Evolutionary conservation across 1,140 invertebrate genomes (phyloP).

Genomic region (Reticulitermes speratus): DNA sequence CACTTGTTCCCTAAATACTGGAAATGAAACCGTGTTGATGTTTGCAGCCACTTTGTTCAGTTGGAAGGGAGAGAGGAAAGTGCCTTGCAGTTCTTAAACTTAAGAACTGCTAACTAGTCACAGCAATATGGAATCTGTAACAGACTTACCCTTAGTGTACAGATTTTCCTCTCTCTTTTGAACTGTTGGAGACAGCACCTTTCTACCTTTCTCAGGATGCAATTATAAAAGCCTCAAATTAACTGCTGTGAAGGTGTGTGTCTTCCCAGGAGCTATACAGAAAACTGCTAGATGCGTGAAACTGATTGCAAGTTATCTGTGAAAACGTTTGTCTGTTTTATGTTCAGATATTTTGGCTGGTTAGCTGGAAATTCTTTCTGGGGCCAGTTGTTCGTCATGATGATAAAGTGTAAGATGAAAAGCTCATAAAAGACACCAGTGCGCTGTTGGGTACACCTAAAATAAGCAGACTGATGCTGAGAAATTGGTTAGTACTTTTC

Average conservation of each 20-base stretch:
- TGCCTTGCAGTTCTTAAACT: not conserved
- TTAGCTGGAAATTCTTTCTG: too few species aligned
- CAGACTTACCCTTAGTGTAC: not conserved
- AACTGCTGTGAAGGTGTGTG: not conserved
- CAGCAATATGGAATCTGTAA: not conserved
- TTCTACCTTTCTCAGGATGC: not conserved
- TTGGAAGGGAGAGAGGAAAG: not conserved
- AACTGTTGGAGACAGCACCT: not conserved
- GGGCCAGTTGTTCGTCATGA: too few species aligned
- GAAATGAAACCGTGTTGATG: not conserved
- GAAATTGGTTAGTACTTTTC: too few species aligned
- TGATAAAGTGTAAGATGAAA: too few species aligned
- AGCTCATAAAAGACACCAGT: not conserved
- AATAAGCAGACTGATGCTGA: not conserved
- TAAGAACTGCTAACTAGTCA: not conserved
- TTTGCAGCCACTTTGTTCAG: constrained; percentile 5
- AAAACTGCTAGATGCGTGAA: too few species aligned
- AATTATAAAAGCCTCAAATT: not conserved
- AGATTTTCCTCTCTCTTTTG: constrained; percentile 5
- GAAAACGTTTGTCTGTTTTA: too few species aligned
- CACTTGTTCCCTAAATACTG: too few species aligned
- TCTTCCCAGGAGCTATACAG: too few species aligned
- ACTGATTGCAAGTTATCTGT: too few species aligned
- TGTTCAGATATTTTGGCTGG: too few species aligned
- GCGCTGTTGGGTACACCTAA: not conserved